Conservation (phyloP, 2,113 vertebrate species). For the Lathamus discolor region DNA sequence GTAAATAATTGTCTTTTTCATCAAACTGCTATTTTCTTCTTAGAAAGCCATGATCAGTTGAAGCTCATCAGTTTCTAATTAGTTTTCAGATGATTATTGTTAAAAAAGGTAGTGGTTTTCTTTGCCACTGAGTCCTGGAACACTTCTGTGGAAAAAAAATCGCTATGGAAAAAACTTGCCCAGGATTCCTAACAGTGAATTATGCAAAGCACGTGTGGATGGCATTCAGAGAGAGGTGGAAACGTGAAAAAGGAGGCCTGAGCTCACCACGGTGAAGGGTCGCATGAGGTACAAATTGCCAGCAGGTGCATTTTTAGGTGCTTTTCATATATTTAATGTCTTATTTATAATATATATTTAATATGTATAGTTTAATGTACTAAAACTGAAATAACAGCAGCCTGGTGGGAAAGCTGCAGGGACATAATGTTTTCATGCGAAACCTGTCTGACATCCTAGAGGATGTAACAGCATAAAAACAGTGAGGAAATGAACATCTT, state of each 20-base stretch:
- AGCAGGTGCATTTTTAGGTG: background rate
- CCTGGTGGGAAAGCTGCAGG: background rate
- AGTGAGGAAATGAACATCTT: background rate
- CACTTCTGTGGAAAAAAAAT: background rate
- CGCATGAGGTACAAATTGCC: background rate
- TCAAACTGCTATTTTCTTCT: background rate
- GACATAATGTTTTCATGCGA: rapidly evolving
- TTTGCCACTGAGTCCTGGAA: background rate
- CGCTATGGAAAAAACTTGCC: rapidly evolving
- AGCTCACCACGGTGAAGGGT: background rate
- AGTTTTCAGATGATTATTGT: background rate
- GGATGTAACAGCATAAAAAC: background rate
- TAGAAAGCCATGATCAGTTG: background rate
- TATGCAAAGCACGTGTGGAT: background rate
- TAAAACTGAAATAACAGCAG: background rate
- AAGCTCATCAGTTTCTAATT: background rate
- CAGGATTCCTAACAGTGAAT: background rate
- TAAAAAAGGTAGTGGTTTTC: background rate
- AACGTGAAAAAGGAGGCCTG: background rate
- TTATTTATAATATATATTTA: background rate
- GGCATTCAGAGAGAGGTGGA: background rate
- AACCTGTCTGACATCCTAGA: background rate
- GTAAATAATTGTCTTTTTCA: background rate
- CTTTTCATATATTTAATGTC: background rate
- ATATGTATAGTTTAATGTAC: background rate